Percentiles rank a stretch among this genome's conserved stretches.
These are phyloP conservation scores for Manacus vitellinus DNA, from an alignment of 2,113 vertebrate species.

Conservation along the genomic window DNA sequence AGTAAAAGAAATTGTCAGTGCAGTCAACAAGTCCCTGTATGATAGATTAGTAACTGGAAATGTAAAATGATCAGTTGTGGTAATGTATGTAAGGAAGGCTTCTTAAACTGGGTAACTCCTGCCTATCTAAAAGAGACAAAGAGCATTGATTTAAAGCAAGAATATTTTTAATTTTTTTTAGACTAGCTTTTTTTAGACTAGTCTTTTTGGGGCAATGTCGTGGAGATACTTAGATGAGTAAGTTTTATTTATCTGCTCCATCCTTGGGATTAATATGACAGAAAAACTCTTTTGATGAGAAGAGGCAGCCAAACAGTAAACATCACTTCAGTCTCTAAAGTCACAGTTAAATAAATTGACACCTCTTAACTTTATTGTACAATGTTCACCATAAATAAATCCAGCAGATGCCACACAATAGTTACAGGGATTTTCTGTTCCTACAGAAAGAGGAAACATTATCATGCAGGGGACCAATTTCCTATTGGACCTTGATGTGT, in stretches of 20 bases:
- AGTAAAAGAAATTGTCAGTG: not conserved
- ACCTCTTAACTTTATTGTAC: not conserved
- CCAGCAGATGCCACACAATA: not conserved
- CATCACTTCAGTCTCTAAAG: not conserved
- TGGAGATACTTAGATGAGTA: not conserved
- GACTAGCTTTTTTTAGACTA: not conserved
- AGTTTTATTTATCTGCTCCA: not conserved
- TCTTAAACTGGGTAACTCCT: not conserved
- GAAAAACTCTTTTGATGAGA: not conserved
- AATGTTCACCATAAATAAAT: not conserved
- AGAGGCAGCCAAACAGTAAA: not conserved
- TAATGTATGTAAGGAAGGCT: not conserved
- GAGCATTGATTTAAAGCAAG: not conserved
- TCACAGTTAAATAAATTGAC: not conserved
- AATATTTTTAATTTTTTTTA: not conserved
- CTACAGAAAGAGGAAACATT: not conserved
- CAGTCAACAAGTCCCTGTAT: not conserved
- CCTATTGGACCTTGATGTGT: not conserved
- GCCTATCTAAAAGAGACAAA: not conserved
- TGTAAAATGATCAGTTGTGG: not conserved
- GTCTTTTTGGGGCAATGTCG: not conserved
- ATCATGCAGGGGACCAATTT: not conserved
- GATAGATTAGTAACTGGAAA: not conserved
- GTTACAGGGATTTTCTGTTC: not conserved
- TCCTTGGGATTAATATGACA: not conserved